Evolutionary conservation across 1,140 invertebrate genomes (phyloP).

Genomic region (Drosophila ogumai): DNA sequence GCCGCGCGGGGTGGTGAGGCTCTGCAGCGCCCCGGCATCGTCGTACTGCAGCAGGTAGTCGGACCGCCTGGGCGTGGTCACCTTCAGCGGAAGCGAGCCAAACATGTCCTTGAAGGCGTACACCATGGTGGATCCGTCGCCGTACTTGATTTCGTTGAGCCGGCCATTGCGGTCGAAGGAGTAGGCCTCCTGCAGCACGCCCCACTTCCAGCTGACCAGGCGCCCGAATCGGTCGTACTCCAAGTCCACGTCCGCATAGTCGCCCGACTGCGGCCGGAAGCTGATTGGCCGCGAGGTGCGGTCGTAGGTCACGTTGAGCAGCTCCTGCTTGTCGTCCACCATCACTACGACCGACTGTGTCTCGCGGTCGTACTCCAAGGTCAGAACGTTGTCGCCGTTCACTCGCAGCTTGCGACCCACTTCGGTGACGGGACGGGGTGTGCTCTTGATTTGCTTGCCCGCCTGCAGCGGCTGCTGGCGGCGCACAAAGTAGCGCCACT

Average conservation of each 20-base stretch:
- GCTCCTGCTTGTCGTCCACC: constrained; percentile 94
- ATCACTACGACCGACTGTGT: constrained; percentile 95
- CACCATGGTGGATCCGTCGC: constrained; percentile 93
- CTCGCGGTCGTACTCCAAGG: constrained; percentile 96
- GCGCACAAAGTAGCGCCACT: constrained; percentile 96
- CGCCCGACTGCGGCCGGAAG: constrained; percentile 94
- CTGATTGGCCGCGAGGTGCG: constrained; percentile 94
- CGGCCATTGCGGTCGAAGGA: constrained; percentile 94
- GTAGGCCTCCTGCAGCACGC: constrained; percentile 94
- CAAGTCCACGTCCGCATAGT: constrained; percentile 94
- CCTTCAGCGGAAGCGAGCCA: constrained; percentile 94
- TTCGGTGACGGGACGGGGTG: constrained; percentile 89
- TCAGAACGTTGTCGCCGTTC: constrained; percentile 96
- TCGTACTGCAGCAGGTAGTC: constrained; percentile 97
- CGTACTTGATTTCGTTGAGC: constrained; percentile 94
- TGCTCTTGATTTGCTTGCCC: constrained; percentile 87
- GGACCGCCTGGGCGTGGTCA: constrained; percentile 95
- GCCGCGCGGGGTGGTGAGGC: constrained; percentile 95
- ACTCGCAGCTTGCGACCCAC: constrained; percentile 93
- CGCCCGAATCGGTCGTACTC: constrained; percentile 97
- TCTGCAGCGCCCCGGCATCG: constrained; percentile 94
- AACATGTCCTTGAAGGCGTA: constrained; percentile 96
- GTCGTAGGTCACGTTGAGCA: constrained; percentile 97
- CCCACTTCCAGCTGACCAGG: constrained; percentile 96
- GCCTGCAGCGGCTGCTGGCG: constrained; percentile 86